A percentile compares a stretch with the other conserved stretches of the same genome.
Conservation (phyloP, 1,140 invertebrate genomes). For the Sesamia nonagrioides region DNA sequence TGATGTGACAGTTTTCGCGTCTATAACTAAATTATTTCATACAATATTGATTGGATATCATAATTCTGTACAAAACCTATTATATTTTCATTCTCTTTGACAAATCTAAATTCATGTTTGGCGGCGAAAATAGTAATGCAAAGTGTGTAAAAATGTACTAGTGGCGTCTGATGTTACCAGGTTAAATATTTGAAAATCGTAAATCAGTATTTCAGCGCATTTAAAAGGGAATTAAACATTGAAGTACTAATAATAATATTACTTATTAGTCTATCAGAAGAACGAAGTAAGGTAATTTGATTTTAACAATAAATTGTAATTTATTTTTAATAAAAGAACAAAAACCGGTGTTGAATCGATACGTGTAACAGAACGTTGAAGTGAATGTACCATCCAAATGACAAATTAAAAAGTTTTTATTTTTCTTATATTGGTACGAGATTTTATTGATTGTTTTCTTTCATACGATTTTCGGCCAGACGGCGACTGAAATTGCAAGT, state of each 20-base stretch:
- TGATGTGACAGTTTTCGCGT: too few species aligned
- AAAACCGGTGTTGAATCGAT: constrained; percentile 58
- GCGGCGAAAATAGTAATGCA: neutral
- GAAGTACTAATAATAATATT: neutral
- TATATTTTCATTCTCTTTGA: too few species aligned
- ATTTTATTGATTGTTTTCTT: constrained; percentile 89
- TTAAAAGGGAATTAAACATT: too few species aligned
- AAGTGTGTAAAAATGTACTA: too few species aligned
- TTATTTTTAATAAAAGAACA: neutral
- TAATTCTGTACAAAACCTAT: too few species aligned
- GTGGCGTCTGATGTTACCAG: neutral
- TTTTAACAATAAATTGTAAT: neutral
- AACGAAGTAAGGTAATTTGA: neutral
- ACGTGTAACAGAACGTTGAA: constrained; percentile 81
- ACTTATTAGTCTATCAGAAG: neutral
- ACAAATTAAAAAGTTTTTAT: constrained; percentile 88
- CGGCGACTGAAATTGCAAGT: constrained; percentile 87
- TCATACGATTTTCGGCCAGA: constrained; percentile 88
- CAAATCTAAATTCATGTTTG: neutral
- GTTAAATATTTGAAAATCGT: neutral
- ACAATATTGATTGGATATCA: too few species aligned
- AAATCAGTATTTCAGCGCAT: neutral
- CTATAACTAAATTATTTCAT: too few species aligned
- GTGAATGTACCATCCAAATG: constrained; percentile 87
- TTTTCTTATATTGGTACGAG: constrained; percentile 88